Evolutionary conservation across 1,140 invertebrate species (phyloP).

Genomic region (Oncopeltus fasciatus): DNA sequence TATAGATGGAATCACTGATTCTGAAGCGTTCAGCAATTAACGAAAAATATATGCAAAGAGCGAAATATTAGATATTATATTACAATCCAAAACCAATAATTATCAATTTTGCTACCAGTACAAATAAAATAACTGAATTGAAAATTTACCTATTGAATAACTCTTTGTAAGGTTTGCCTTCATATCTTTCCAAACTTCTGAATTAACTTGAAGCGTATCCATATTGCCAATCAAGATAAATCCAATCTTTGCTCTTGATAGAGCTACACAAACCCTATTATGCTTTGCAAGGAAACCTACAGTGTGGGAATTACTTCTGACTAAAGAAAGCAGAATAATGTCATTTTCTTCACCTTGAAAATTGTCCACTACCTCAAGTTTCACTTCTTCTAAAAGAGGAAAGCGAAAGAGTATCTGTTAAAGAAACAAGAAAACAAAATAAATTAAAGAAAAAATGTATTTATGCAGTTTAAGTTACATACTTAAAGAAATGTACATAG

Average conservation of each 20-base stretch:
- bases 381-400: constrained; percentile 30
- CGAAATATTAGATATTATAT: too few species aligned
- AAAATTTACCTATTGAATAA: constrained; percentile 28
- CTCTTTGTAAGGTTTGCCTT: constrained; percentile 30
- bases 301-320: constrained; percentile 52
- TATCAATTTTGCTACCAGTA: too few species aligned
- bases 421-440: too few species aligned
- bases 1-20: too few species aligned
- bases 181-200: constrained; percentile 37
- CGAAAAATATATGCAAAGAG: too few species aligned
- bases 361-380: constrained; percentile 48
- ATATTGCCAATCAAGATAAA: constrained; percentile 51
- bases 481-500: too few species aligned
- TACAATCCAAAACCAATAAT: too few species aligned
- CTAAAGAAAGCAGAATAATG: constrained; percentile 69
- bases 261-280: constrained; percentile 70
- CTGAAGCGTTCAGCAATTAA: too few species aligned
- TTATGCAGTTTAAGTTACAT: too few species aligned
- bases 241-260: constrained; percentile 63
- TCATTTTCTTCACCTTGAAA: constrained; percentile 77
- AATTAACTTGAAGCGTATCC: constrained; percentile 16
- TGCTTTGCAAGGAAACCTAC: constrained; percentile 62
- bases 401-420: not conserved
- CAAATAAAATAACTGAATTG: not conserved
- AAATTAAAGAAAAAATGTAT: too few species aligned